Conservation (phyloP, 2,797 vertebrate species). For the Adelosebastes latens region DNA sequence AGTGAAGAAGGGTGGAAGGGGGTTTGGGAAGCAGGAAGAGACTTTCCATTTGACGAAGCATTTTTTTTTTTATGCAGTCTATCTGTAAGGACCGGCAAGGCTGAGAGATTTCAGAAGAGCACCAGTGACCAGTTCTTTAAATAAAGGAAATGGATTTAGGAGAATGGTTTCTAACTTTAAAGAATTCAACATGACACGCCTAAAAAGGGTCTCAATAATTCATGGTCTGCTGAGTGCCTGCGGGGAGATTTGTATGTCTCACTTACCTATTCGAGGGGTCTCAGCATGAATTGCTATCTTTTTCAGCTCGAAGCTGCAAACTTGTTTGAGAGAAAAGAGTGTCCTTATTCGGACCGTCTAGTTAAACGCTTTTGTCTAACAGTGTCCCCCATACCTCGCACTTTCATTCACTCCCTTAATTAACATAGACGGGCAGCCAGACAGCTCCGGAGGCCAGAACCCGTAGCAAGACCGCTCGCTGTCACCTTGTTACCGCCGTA, state of each 20-base stretch:
- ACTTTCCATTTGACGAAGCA: slow-evolving; percentile 2
- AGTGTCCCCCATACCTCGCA: slow-evolving; percentile 44
- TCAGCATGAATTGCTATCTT: slow-evolving; percentile 23
- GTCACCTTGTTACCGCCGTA: slow-evolving; percentile 76
- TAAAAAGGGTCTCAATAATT: slow-evolving; percentile 26
- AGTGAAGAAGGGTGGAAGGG: too few relatives aligned
- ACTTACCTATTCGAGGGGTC: slow-evolving; percentile 1
- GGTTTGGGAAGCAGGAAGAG: not conserved
- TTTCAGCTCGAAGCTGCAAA: slow-evolving; percentile 34
- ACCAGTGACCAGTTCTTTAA: not conserved
- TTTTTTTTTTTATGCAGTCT: too few relatives aligned
- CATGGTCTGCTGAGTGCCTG: slow-evolving; percentile 18
- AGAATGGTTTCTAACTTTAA: slow-evolving; percentile 4
- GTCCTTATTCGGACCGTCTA: slow-evolving; percentile 25
- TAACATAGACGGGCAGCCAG: slow-evolving; percentile 73
- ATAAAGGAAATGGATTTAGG: slow-evolving; percentile 2
- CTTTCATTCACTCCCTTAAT: slow-evolving; percentile 69
- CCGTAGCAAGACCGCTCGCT: slow-evolving; percentile 61
- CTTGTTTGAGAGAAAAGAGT: slow-evolving; percentile 11
- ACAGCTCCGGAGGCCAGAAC: slow-evolving; percentile 67
- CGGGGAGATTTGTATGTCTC: slow-evolving; percentile 32
- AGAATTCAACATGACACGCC: slow-evolving; percentile 21
- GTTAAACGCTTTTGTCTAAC: slow-evolving; percentile 58
- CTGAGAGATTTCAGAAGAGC: not conserved
- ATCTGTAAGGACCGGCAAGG: not conserved